These are phyloP conservation scores for Vipera latastei DNA, from an alignment of 2,797 vertebrate species.

Conservation along the genomic window DNA sequence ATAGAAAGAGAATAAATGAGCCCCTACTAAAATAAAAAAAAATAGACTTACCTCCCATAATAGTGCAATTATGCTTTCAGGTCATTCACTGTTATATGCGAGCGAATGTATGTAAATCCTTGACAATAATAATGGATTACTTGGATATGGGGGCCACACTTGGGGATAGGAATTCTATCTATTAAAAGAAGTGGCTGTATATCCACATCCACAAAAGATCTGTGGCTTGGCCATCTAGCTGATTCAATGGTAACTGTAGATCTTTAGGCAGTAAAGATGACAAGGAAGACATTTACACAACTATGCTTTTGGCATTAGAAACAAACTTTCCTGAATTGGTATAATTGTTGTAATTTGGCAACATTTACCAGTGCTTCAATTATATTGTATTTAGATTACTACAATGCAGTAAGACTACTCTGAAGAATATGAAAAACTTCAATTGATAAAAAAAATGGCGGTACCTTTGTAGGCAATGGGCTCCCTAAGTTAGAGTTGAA, in stretches of 20 bases:
- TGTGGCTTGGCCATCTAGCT: background rate
- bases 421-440: background rate
- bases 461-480: background rate
- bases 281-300: background rate
- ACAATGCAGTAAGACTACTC: background rate
- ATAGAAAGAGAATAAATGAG: background rate
- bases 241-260: background rate
- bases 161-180: background rate
- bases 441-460: background rate
- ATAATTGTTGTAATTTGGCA: background rate
- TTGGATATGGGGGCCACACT: background rate
- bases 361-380: background rate
- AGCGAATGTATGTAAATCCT: background rate
- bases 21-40: background rate
- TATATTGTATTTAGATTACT: background rate
- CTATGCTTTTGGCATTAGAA: background rate
- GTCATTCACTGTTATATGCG: background rate
- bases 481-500: background rate
- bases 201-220: background rate
- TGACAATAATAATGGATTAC: background rate
- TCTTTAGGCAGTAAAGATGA: background rate
- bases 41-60: background rate
- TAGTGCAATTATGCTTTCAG: background rate
- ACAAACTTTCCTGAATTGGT: background rate
- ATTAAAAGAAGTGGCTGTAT: background rate